A percentile compares a stretch with the other conserved stretches of the same genome.
phyloP scores from a whole-genome alignment of 2,888 invertebrate genomes.

The Oligia latruncula region DNA sequence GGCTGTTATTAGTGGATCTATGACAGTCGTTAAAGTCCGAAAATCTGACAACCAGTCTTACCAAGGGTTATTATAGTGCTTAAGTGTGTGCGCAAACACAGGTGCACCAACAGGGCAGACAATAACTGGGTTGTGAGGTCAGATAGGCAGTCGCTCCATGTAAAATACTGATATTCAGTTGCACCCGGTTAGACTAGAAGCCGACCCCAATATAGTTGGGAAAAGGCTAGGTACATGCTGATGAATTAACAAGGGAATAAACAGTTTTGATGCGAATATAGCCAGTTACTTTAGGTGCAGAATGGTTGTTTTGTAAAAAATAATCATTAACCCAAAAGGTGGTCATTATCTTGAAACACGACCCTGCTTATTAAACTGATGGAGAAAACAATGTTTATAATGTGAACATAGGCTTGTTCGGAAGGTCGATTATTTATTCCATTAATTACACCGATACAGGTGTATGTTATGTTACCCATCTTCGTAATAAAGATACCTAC shows the following conservation, averaged over 20 bases:
- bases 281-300: neutral
- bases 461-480: constrained; percentile 4
- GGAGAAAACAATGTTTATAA: constrained; percentile 5
- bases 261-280: neutral
- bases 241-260: too few relatives aligned
- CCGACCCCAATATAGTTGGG: neutral
- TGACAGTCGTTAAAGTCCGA: neutral
- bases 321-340: neutral
- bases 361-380: constrained; percentile 10
- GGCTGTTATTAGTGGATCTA: neutral
- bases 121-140: neutral
- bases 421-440: constrained; percentile 16
- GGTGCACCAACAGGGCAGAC: too few relatives aligned
- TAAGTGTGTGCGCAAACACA: too few relatives aligned
- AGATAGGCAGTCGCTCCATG: neutral
- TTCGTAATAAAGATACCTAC: neutral
- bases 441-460: constrained; percentile 33
- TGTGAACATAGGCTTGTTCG: neutral
- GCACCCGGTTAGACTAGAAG: neutral
- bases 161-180: neutral
- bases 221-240: too few relatives aligned
- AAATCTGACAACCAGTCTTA: neutral
- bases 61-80: neutral
- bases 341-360: constrained; percentile 27
- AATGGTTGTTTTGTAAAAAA: neutral